Evolutionary conservation across 1,140 invertebrate genomes (phyloP).

Genomic region (Aphelenchoides fujianensis): DNA sequence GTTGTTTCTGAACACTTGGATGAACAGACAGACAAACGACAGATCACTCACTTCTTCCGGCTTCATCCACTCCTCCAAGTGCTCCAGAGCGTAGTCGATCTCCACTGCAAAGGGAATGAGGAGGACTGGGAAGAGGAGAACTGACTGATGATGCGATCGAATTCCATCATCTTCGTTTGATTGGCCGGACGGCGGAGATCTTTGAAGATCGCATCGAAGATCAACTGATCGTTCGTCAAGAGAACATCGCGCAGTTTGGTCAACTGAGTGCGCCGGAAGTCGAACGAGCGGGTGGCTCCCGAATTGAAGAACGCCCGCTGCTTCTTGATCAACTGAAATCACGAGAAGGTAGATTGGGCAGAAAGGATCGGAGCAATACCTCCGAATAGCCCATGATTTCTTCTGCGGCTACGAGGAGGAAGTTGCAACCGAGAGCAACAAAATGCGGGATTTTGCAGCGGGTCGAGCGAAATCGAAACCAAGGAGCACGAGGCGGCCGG

Average conservation of each 20-base stretch:
- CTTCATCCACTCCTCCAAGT: constrained; percentile 47
- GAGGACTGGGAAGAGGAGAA: too few species aligned
- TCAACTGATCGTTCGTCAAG: background rate
- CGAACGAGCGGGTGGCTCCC: background rate
- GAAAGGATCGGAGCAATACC: too few species aligned
- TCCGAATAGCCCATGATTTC: too few species aligned
- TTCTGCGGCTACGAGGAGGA: too few species aligned
- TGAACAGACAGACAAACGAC: too few species aligned
- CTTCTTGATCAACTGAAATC: constrained; percentile 6
- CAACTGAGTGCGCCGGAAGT: background rate
- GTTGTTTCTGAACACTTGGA: constrained; percentile 69
- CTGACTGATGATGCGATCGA: background rate
- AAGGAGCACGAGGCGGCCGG: too few species aligned
- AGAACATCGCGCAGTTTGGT: constrained; percentile 5
- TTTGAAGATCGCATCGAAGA: constrained; percentile 36
- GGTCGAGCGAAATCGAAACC: too few species aligned
- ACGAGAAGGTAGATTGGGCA: too few species aligned
- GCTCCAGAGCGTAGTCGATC: constrained; percentile 47
- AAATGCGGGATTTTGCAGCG: too few species aligned
- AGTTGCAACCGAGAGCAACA: too few species aligned
- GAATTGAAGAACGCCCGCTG: constrained; percentile 18
- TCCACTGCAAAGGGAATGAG: constrained; percentile 39
- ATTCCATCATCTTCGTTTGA: background rate
- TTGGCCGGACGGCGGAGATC: constrained; percentile 37
- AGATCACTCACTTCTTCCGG: too few species aligned